Percentiles rank a stretch among this genome's conserved stretches.
These are phyloP conservation scores for Drosophila pegasa DNA, from an alignment of 2,888 invertebrate genomes.

Conservation along the genomic window DNA sequence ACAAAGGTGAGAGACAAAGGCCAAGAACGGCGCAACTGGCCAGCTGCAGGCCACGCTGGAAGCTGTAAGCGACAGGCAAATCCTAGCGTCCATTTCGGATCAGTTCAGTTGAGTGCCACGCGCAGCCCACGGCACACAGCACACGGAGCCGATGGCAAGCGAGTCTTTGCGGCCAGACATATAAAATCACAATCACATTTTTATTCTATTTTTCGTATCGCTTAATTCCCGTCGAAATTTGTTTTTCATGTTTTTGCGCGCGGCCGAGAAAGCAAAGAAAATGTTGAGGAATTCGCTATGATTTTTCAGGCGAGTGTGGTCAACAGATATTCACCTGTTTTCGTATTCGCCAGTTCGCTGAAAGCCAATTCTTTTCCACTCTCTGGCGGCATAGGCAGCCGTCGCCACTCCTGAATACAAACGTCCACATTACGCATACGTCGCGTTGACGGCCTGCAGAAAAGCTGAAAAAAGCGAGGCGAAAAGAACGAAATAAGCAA, in stretches of 20 bases:
- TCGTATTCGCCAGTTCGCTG: slow-evolving; percentile 61
- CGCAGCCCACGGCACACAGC: slow-evolving; percentile 41
- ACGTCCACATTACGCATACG: slow-evolving; percentile 74
- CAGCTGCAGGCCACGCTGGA: slow-evolving; percentile 29
- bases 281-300: slow-evolving; percentile 43
- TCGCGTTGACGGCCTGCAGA: slow-evolving; percentile 59
- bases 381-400: slow-evolving; percentile 6
- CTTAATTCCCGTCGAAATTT: slow-evolving; percentile 50
- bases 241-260: slow-evolving; percentile 58
- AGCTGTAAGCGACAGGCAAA: slow-evolving; percentile 47
- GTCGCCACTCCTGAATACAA: slow-evolving; percentile 37
- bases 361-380: slow-evolving; percentile 37
- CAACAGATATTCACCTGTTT: slow-evolving; percentile 70
- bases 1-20: slow-evolving; percentile 70
- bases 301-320: slow-evolving; percentile 53
- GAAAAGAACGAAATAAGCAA: slow-evolving; percentile 23
- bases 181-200: slow-evolving; percentile 51
- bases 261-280: slow-evolving; percentile 27
- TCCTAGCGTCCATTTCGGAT: slow-evolving; percentile 35
- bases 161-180: slow-evolving; percentile 44
- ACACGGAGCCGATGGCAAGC: slow-evolving; percentile 17
- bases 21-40: slow-evolving; percentile 29
- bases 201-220: slow-evolving; percentile 14
- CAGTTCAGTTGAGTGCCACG: slow-evolving; percentile 50
- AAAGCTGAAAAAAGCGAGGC: slow-evolving; percentile 2